These are phyloP conservation scores for Cyrtorhinus lividipennis DNA, from an alignment of 1,140 invertebrate genomes.

Conservation along the genomic window DNA sequence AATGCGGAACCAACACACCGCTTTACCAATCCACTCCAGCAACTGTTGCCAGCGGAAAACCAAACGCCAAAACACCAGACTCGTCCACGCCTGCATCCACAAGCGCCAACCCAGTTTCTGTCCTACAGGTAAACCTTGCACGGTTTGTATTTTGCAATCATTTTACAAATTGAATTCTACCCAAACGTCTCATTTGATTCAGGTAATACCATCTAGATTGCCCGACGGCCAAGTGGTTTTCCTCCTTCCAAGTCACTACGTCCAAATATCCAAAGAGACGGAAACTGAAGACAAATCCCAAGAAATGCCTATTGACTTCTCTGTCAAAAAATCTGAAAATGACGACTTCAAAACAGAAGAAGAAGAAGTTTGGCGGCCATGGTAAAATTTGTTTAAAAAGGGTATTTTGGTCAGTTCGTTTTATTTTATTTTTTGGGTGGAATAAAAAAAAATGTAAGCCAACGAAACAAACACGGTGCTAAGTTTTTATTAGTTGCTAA, in stretches of 20 bases:
- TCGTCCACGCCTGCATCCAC: constrained; percentile 26
- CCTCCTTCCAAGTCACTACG: constrained; percentile 38
- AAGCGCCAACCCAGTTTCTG: constrained; percentile 15
- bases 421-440: no score
- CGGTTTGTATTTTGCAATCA: neutral
- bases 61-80: constrained; percentile 28
- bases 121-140: constrained; percentile 19
- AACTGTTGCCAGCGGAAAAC: neutral
- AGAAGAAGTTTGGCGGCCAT: constrained; percentile 25
- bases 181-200: no score
- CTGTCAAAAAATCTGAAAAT: constrained; percentile 24
- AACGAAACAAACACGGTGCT: no score
- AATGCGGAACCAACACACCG: neutral
- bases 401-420: no score
- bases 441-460: no score
- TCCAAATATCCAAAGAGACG: constrained; percentile 32
- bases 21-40: constrained; percentile 14
- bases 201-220: constrained; percentile 37
- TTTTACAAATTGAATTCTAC: neutral
- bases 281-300: constrained; percentile 23
- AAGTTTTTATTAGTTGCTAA: no score
- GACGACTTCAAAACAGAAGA: constrained; percentile 18
- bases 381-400: no score
- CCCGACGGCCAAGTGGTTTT: constrained; percentile 42
- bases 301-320: constrained; percentile 26